Base-by-base conservation (phyloP, 2,113 vertebrate genomes). In the Acanthisitta chloris region DNA sequence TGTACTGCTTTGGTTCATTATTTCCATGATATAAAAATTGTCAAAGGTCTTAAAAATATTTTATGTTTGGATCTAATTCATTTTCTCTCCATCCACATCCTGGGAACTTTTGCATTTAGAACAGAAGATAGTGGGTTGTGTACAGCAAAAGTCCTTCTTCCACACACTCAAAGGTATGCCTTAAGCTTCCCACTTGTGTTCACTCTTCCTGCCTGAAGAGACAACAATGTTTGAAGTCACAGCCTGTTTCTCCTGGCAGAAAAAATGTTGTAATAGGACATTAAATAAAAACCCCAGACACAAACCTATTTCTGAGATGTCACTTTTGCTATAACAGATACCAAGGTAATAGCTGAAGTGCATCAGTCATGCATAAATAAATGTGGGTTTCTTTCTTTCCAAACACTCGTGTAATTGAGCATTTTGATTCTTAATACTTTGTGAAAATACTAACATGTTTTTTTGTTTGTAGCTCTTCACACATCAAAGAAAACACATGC, bases 281-380 rank as follows among this genome's bases (percentile, higher is more conserved):
- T 64, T 19, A 6, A 28, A 78, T 29, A 61, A 7, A 61, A 7
- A 0, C 3, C 4, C 14, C 6, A 9, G 54, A 18, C 26, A 19
- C 16, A 46, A 81, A 57, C 10, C 5, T 52, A 6, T 8, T 42
- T 54, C 21, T 65, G 72, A 38, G n/a, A 43, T 38, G 16, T 29
- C 11, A 9, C 28, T 58, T 55, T 14, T 66, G 13, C 55, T 62
- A 26, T 25, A 40, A 45, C 43, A 54, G 17, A n/a, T 62, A 69
- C 14, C 12, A 70, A 86, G 15, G 1, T 38, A 76, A 33, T 10
- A 42, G n/a, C 38, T 80, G 4, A 40, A 36, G 10, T 33, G 26
- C 36, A 38, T 66, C 23, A 69, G 23, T 45, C 34, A 65, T 15
- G 17, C 8, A 5, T 14, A 51, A 90, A 58, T n/a, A 65, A 23